Base-by-base conservation (phyloP, 1,140 invertebrate species). In the Aphelenchoides avenae region DNA sequence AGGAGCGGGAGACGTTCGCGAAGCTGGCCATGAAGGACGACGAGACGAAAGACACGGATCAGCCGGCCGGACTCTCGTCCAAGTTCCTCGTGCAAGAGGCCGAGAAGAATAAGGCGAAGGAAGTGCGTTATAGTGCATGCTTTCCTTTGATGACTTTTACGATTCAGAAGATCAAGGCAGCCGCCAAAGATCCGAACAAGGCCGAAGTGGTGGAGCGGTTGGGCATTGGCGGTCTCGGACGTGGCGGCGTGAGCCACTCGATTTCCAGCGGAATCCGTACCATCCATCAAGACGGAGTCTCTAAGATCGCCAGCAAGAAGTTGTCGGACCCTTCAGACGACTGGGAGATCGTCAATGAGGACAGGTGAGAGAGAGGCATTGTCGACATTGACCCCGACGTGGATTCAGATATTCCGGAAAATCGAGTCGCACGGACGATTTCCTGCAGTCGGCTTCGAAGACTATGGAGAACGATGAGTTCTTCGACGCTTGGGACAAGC, bases 191-290 rank as follows among this genome's bases (percentile, higher is more conserved):
- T 81, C 88, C 89, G n/a, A 84, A 84, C 53, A 94, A 92, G 79
- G 88, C 88, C 5, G 84, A 86, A 57, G 87, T 93, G 79, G 80
- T 89, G 62, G 92, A 96, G 78, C 82, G 93, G 47, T 83, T 98
- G 15, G 93, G 93, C 63, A 95, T 96, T 88, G 91, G 88, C 54
- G 51, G 41, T 31, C 30, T 66, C 18, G 33, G 41, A 9, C 91
- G 88, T 54, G 40, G 53, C n/a, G 84, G 78, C 71, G 73, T 66
- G 41, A 61, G 88, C 66, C 93, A 98, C 81, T 94, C 90, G 7
- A 90, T 89, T 9, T 75, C 91, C 41, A 86, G 84, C 42, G 91
- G 95, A 73, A 96, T 97, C 89, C 85, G 87, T 69, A 85, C 84
- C 5, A 91, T 97, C 69, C 86, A 90, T 75, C 91, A 96, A 79